These are phyloP conservation scores for Pantherophis vulpinus DNA, from an alignment of 2,797 vertebrate genomes.

Conservation along the genomic window DNA sequence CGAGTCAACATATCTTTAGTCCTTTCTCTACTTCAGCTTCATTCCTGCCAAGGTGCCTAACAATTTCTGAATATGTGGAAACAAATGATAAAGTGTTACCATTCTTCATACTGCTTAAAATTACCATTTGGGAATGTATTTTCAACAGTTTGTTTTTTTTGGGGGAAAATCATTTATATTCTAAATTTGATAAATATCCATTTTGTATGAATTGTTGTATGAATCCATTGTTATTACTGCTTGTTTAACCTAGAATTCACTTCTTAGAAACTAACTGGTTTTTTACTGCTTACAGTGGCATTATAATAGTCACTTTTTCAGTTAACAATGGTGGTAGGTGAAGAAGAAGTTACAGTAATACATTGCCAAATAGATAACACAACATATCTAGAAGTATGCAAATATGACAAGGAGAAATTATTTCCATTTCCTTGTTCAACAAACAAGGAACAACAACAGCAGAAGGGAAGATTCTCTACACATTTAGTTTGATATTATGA, in stretches of 20 bases:
- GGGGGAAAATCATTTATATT: neutral
- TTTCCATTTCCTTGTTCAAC: neutral
- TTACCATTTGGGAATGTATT: neutral
- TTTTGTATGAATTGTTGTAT: neutral
- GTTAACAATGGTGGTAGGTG: neutral
- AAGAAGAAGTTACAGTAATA: neutral
- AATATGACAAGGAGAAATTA: neutral
- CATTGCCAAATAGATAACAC: neutral
- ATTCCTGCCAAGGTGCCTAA: neutral
- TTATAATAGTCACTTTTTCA: neutral
- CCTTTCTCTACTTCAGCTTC: neutral
- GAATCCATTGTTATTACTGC: neutral
- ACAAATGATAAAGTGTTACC: neutral
- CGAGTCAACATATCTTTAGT: neutral
- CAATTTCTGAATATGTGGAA: neutral
- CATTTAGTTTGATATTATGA: neutral
- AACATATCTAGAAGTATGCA: neutral
- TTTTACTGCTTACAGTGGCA: neutral
- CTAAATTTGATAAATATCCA: neutral
- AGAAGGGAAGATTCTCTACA: neutral
- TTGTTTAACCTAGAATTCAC: neutral
- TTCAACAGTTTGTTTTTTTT: neutral
- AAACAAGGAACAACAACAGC: neutral
- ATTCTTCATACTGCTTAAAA: neutral
- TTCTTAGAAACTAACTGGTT: neutral